Conservation (phyloP, 1,140 invertebrate genomes). For the Conus betulinus region DNA sequence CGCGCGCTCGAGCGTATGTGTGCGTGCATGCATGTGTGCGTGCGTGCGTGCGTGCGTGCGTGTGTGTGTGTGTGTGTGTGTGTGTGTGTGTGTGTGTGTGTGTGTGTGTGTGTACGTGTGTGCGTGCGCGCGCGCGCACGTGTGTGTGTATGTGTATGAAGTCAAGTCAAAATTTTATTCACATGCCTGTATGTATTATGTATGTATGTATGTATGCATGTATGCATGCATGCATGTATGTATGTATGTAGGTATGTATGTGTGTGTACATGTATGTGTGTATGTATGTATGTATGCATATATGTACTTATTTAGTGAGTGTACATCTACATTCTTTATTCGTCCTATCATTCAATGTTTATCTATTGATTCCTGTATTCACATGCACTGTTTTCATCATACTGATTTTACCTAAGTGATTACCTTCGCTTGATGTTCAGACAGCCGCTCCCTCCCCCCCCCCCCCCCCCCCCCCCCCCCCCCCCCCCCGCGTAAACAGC, state of each 20-base stretch:
- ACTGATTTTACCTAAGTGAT: too few species aligned
- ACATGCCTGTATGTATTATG: not conserved
- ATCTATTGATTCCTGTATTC: too few species aligned
- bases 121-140: too few species aligned
- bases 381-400: too few species aligned
- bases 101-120: not conserved
- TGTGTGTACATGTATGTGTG: not conserved
- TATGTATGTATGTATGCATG: not conserved
- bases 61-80: not conserved
- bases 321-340: too few species aligned
- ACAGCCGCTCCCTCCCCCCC: too few species aligned
- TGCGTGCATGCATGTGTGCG: not conserved
- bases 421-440: too few species aligned
- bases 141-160: not conserved
- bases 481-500: too few species aligned
- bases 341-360: too few species aligned
- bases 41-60: not conserved
- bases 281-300: not conserved
- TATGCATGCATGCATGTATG: not conserved
- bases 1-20: not conserved
- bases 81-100: not conserved
- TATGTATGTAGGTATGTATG: not conserved
- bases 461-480: too few species aligned
- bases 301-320: too few species aligned
- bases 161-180: too few species aligned